phyloP scores from a whole-genome alignment of 1,140 invertebrate genomes.

The Tetramorium simillimum region DNA sequence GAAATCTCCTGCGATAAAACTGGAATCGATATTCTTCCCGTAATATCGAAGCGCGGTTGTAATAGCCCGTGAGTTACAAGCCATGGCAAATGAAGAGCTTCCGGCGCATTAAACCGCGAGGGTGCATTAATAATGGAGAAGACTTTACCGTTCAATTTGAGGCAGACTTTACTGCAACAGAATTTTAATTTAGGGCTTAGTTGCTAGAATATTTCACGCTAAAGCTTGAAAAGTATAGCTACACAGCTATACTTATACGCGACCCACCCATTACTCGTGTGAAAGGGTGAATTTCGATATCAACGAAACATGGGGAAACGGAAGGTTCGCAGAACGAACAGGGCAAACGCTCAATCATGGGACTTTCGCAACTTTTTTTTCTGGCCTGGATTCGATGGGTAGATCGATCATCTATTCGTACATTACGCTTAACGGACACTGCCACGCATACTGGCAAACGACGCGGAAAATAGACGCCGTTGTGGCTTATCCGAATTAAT shows the following conservation, averaged over 20 bases:
- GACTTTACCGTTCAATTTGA: not conserved
- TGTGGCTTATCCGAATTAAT: constrained; percentile 31
- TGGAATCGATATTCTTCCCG: not conserved
- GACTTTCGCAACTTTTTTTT: not conserved
- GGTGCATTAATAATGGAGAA: constrained; percentile 6
- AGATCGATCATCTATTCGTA: constrained; percentile 62
- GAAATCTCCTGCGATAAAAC: not conserved
- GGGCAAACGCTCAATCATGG: constrained; percentile 19
- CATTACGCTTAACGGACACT: constrained; percentile 42
- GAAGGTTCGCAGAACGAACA: not conserved
- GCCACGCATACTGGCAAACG: not conserved
- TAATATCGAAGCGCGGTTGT: not conserved
- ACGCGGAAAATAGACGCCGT: constrained; percentile 31
- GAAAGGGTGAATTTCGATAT: constrained; percentile 17
- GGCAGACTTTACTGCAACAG: not conserved
- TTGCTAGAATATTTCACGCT: not conserved
- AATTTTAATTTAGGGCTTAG: constrained; percentile 29
- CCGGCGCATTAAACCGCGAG: not conserved
- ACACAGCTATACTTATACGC: too few relatives aligned
- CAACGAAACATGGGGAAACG: not conserved
- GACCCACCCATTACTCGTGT: not conserved
- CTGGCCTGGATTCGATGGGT: constrained; percentile 46
- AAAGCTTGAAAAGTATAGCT: not conserved
- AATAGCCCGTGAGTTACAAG: not conserved
- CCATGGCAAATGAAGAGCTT: constrained; percentile 3